phyloP scores from a whole-genome alignment of 2,113 vertebrate species.

The Anolis sagrei region DNA sequence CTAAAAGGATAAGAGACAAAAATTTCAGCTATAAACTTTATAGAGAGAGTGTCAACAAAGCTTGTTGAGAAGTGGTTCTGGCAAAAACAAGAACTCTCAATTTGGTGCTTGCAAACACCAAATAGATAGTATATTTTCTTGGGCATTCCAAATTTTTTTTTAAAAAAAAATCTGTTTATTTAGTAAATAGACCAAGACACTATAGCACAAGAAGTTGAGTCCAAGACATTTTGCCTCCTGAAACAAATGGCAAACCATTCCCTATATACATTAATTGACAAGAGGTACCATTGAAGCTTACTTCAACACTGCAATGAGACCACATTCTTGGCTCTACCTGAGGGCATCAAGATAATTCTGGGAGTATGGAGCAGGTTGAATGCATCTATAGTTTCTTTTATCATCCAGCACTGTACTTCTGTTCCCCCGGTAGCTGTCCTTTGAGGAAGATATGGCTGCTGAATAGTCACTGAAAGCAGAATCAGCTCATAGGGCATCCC shows the following conservation, averaged over 20 bases:
- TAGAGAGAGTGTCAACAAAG: not conserved
- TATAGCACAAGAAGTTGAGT: not conserved
- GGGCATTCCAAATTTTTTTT: not conserved
- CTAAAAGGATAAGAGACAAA: rapidly evolving
- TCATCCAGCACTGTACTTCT: too few species aligned
- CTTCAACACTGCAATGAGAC: not conserved
- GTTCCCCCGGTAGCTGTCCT: too few species aligned
- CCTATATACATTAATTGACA: not conserved
- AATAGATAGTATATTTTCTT: not conserved
- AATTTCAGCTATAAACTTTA: not conserved
- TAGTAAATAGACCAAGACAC: not conserved
- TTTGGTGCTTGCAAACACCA: not conserved
- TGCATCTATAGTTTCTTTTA: too few species aligned
- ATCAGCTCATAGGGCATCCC: too few species aligned
- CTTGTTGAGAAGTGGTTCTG: not conserved
- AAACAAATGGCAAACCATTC: not conserved
- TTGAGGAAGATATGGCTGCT: too few species aligned
- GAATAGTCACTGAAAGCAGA: too few species aligned
- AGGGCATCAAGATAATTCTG: too few species aligned
- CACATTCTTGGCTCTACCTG: too few species aligned
- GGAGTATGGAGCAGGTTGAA: too few species aligned
- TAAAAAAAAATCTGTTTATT: not conserved
- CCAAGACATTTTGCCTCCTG: not conserved
- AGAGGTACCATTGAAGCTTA: not conserved
- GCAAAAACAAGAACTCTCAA: not conserved